Base-by-base conservation (phyloP, 2,888 invertebrate species). In the Drosophila formosana region DNA sequence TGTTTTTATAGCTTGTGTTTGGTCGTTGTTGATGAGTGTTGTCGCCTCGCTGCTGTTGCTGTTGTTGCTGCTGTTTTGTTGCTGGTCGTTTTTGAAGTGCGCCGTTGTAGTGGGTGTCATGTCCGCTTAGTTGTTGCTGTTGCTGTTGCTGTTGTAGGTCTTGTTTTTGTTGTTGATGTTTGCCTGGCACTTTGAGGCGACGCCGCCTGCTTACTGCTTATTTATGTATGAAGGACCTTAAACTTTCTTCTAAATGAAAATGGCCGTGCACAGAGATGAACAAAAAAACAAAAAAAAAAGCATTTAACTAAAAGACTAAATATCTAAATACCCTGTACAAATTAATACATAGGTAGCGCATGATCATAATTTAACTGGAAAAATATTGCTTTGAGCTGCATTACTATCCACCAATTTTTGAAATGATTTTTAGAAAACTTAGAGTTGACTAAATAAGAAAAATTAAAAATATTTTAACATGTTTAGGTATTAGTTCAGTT, bases 151-250 rank as follows among this genome's bases (percentile, higher is more conserved):
- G 58, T 26, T 39, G 1, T 18, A 18, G 18, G 18, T 18, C 41
- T 30, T 66, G 57, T 13, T 66, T 25, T 32, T 65, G 61, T 43
- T 65, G 58, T 45, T 68, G 67, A 61, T 75, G 64, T 67, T 80
- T 82, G 70, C 80, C 70, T 61, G 72, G 64, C 74, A 72, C 85
- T 83, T 88, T 83, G 85, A 82, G 71, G 80, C 82, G 72, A 68
- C 71, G 76, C 88, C 81, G 79, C 82, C 80, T 77, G 77, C 69
- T 77, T 81, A 84, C 82, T 84, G 75, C 88, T 85, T 84, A 89
- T 85, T 85, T 89, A 89, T 85, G 84, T 86, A 89, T 89, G 89
- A 83, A 89, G 89, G 80, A 86, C 86, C 89, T 86, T 86, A 87
- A 86, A 89, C 89, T 86, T 87, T 86, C 80, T 75, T 75, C 81